Percentiles rank a stretch among this genome's conserved stretches.
phyloP scores from a whole-genome alignment of 53 echinoderm and acorn worm species.

The Patiria pectinifera region DNA sequence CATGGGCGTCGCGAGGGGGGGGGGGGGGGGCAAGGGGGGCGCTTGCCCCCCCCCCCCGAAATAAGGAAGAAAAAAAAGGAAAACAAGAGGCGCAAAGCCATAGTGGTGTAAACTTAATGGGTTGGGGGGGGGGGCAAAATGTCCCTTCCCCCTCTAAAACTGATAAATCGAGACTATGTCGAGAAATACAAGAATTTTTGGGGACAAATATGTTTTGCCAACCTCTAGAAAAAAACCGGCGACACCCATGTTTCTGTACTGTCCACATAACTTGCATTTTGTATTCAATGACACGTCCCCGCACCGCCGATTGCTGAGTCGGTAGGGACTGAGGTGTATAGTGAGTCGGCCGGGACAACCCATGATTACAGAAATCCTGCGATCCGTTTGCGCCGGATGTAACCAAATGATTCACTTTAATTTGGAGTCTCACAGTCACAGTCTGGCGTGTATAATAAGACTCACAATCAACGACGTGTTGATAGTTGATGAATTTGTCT shows the following conservation, averaged over 20 bases:
- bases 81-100: no score
- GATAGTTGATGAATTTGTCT: not conserved
- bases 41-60: no score
- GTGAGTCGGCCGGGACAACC: not conserved
- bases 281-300: not conserved
- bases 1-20: no score
- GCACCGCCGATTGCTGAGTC: not conserved
- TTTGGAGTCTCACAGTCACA: not conserved
- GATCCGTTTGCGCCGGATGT: not conserved
- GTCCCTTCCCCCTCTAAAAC: no score
- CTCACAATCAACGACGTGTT: not conserved
- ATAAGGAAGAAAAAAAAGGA: no score
- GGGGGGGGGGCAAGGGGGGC: no score
- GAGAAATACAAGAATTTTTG: no score
- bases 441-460: not conserved
- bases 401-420: conserved; percentile 8
- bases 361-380: not conserved
- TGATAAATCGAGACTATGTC: no score
- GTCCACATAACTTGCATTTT: not conserved
- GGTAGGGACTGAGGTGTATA: not conserved
- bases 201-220: no score
- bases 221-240: no score
- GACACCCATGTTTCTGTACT: not conserved
- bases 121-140: no score
- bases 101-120: no score